Evolutionary conservation across 2,113 vertebrate species (phyloP), one percentile per base, ranked within the genome.

Genomic region (Sterrhoptilus dennistouni): DNA sequence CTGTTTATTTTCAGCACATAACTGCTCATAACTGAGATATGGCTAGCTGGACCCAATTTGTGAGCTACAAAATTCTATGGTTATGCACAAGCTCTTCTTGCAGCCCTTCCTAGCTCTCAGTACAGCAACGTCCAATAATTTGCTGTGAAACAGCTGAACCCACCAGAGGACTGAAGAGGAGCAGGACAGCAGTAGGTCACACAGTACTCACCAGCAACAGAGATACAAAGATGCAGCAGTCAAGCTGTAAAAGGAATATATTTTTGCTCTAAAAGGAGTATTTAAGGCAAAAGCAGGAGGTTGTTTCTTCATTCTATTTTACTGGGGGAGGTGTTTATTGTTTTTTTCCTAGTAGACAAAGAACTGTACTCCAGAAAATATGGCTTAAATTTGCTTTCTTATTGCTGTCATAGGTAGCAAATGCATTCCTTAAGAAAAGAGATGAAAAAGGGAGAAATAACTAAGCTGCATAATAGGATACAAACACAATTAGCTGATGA

Each of bases 261-360:
- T 47, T 77, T 15, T 19, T 35, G 14, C 52, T 75, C 61, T 86
- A 33, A 71, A 79, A 50, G n/a, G 13, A 72, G 65, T 61, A 35
- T n/a, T 52, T 72, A 45, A 31, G 22, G 31, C 16, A 74, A 50
- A 5, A 27, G 8, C 0, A 0, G 1, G 4, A 1, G 1, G 6
- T n/a, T 25, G 8, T 9, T 38, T 8, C 7, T 12, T 31, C 10
- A 5, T 59, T 61, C 42, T 64, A 12, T 63, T 57, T 79, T 47
- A 23, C 35, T 69, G 9, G 19, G 4, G 7, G 8, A 3, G 17
- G 6, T 9, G 2, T 15, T 47, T 36, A 4, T 11, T 60, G 1
- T 31, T 71, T 64, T 8, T 8, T 59, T 8, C 29, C 29, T 68
- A n/a, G 35, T 5, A 79, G 11, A 57, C 2, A 59, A 70, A 66